Conservation (phyloP, 2,888 invertebrate species). For the Steromphala cineraria region DNA sequence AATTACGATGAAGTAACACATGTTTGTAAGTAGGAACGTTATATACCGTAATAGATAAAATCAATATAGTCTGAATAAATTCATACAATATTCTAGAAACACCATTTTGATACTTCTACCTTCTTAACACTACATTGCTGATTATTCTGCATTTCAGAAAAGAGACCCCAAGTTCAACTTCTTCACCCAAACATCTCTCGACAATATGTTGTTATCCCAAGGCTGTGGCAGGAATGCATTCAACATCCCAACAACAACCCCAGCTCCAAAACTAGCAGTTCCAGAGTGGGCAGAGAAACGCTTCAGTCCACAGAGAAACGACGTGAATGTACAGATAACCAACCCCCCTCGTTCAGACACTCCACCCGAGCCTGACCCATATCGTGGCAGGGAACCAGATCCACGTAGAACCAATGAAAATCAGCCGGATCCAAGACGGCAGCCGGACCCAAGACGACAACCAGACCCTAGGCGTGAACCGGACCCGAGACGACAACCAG, state of each 20-base stretch:
- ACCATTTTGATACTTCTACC: too few species aligned
- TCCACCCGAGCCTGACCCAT: not conserved
- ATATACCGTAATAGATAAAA: too few species aligned
- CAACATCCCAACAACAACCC: conserved; percentile 20
- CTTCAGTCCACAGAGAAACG: conserved; percentile 24
- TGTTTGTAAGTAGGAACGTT: too few species aligned
- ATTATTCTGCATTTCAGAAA: conserved; percentile 26
- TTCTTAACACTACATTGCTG: too few species aligned
- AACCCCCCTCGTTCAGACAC: not conserved
- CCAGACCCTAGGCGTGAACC: not conserved
- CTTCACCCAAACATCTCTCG: conserved; percentile 33
- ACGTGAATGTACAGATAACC: not conserved
- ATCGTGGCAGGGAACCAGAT: not conserved
- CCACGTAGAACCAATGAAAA: not conserved
- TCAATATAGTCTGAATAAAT: too few species aligned
- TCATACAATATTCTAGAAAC: too few species aligned
- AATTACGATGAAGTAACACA: too few species aligned
- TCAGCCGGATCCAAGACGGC: not conserved
- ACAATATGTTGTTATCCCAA: conserved; percentile 47
- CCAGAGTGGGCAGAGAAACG: conserved; percentile 31
- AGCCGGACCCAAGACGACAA: not conserved
- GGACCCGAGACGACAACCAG: not conserved
- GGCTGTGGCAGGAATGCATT: conserved; percentile 46
- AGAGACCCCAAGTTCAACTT: conserved; percentile 40
- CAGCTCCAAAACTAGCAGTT: conserved; percentile 34